Base-by-base conservation (phyloP, 2,888 invertebrate species). In the Drosophila aldrichi region DNA sequence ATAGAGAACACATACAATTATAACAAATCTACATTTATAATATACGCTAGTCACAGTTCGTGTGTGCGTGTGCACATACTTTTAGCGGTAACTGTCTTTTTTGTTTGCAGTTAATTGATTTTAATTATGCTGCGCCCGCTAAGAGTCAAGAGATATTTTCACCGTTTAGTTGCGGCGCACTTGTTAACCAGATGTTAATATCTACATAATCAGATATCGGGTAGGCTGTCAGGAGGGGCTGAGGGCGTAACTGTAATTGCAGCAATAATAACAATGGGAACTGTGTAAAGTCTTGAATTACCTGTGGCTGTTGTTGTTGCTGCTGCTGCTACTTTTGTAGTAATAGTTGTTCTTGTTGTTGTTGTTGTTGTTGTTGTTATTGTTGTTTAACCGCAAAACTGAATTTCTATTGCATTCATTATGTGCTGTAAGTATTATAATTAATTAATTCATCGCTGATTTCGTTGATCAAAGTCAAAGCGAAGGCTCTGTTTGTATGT, bases 151-250 rank as follows among this genome's bases (percentile, higher is more conserved):
- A 77, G 74, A 83, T 54, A 38, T 89, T 84, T 84, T 84, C 84
- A 89, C 88, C 89, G 85, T 87, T 84, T 84, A 84, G 68, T 70
- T 74, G 88, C 81, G 58, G 74, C 82, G 89, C 84, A 84, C 84
- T 89, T 84, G 83, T 83, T 84, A 84, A 84, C 78, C 84, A 84
- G 88, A 87, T 89, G 83, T 79, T 84, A 84, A 84, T 89, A 71
- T 68, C 59, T 59, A 57, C 65, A 72, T 77, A 64, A 69, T 71
- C 67, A 72, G 60, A 51, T 44, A 25, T 48, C 49, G 40, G 18
- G 10, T 9, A 36, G 16, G 20, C 7, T 18, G 9, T 46, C 14
- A 22, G 43, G 10, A 5, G 22, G 29, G 16, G 60, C 20, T 46
- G 55, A 34, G 41, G 52, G 36, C 16, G 51, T 52, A 44, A 51